These are phyloP conservation scores for Sclerodermus sp. DNA, from an alignment of 2,888 invertebrate genomes.

Conservation along the genomic window DNA sequence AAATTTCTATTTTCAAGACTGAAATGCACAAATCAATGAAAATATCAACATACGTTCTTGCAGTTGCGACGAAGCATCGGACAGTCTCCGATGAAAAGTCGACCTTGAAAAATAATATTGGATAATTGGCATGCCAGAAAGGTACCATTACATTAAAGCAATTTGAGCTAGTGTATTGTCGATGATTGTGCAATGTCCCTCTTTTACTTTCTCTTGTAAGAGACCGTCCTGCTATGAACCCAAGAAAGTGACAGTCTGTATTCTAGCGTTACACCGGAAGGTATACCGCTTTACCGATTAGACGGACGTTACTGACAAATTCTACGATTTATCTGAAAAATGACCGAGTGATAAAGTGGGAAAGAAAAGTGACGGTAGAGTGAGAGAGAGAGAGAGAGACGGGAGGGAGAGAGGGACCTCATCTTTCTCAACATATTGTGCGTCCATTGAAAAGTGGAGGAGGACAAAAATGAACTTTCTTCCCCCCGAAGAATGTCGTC, in stretches of 20 bases:
- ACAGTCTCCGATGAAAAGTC: too few relatives aligned
- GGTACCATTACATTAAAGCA: slow-evolving; percentile 15
- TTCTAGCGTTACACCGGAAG: slow-evolving; percentile 15
- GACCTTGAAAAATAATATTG: not conserved
- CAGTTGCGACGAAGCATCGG: too few relatives aligned
- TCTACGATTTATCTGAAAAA: slow-evolving; percentile 11
- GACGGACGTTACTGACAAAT: slow-evolving; percentile 7
- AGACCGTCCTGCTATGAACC: slow-evolving; percentile 12
- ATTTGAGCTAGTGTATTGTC: slow-evolving; percentile 18
- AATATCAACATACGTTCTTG: too few relatives aligned
- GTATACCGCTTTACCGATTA: slow-evolving; percentile 8
- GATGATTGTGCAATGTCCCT: slow-evolving; percentile 23
- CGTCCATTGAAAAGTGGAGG: too few relatives aligned
- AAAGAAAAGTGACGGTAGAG: too few relatives aligned
- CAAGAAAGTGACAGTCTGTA: slow-evolving; percentile 35
- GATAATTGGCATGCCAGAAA: not conserved
- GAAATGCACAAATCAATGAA: too few relatives aligned
- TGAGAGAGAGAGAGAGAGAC: too few relatives aligned
- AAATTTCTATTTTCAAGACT: too few relatives aligned
- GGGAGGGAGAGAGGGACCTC: too few relatives aligned
- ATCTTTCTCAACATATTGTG: not conserved
- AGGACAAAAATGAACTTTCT: too few relatives aligned
- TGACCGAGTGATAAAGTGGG: not conserved
- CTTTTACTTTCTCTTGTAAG: slow-evolving; percentile 37
- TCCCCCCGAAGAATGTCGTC: too few relatives aligned